These are phyloP conservation scores for Noturus placidus DNA, from an alignment of 2,113 vertebrate genomes.

Conservation along the genomic window DNA sequence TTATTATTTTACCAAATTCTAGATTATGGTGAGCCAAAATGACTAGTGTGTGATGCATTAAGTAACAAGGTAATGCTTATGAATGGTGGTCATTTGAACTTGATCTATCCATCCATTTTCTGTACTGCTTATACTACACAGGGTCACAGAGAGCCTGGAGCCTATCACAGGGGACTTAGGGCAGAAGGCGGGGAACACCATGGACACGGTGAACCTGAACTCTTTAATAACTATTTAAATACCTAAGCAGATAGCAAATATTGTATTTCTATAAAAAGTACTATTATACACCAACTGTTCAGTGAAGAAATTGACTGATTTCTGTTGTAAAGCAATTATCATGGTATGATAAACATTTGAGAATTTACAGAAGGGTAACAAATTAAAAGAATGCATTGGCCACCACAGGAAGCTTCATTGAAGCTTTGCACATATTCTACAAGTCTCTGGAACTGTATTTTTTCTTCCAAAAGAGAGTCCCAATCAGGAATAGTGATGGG, in stretches of 20 bases:
- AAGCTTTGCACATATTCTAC: neutral
- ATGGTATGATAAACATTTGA: neutral
- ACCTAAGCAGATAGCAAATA: neutral
- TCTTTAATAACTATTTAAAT: neutral
- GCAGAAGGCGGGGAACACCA: too few relatives aligned
- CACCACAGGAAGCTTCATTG: neutral
- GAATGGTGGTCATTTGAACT: neutral
- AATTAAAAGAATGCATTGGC: neutral
- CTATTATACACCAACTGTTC: neutral
- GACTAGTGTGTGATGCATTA: neutral
- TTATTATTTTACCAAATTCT: neutral
- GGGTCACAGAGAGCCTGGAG: too few relatives aligned
- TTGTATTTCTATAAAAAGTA: neutral
- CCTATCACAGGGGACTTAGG: too few relatives aligned
- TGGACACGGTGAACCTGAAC: neutral
- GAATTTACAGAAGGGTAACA: neutral
- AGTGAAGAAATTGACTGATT: neutral
- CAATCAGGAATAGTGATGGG: neutral
- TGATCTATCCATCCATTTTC: too few relatives aligned
- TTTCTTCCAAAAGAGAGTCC: neutral
- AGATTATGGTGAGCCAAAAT: neutral
- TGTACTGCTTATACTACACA: too few relatives aligned
- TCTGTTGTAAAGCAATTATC: neutral
- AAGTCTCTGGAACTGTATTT: neutral
- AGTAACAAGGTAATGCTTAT: neutral